These are phyloP conservation scores for Onychomys leucogaster DNA, from an alignment of 2,797 vertebrate species.

Conservation along the genomic window DNA sequence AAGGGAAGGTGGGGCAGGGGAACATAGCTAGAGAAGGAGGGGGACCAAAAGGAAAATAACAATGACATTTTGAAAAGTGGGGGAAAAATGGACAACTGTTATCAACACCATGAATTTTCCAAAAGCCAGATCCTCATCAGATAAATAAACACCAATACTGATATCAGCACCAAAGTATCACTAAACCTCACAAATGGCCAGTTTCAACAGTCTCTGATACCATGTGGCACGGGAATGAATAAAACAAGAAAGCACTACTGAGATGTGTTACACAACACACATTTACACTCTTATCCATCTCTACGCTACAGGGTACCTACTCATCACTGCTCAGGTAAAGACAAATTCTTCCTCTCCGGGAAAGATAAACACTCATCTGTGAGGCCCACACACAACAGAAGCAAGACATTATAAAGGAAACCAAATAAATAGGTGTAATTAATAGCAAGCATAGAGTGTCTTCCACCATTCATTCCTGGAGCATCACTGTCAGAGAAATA, in stretches of 20 bases:
- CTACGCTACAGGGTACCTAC: not conserved
- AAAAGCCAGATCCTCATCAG: not conserved
- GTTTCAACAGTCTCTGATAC: not conserved
- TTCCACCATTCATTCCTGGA: not conserved
- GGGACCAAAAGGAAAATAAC: not conserved
- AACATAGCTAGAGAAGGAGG: fast-evolving
- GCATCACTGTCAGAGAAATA: not conserved
- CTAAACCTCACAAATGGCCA: not conserved
- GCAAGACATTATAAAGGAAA: not conserved
- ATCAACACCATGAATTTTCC: not conserved
- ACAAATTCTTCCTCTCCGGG: not conserved
- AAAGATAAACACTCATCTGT: not conserved
- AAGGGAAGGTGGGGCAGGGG: not conserved
- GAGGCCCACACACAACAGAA: not conserved
- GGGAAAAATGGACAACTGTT: not conserved
- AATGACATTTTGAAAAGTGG: not conserved
- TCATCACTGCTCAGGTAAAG: not conserved
- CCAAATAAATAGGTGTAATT: not conserved
- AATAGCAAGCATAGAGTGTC: not conserved
- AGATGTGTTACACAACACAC: not conserved
- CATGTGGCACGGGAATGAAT: not conserved
- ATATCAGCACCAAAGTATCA: not conserved
- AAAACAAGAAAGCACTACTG: not conserved
- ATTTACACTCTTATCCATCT: not conserved
- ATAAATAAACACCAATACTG: not conserved